These are phyloP conservation scores for Pyrgilauda ruficollis DNA, from an alignment of 2,113 vertebrate genomes.

Conservation along the genomic window DNA sequence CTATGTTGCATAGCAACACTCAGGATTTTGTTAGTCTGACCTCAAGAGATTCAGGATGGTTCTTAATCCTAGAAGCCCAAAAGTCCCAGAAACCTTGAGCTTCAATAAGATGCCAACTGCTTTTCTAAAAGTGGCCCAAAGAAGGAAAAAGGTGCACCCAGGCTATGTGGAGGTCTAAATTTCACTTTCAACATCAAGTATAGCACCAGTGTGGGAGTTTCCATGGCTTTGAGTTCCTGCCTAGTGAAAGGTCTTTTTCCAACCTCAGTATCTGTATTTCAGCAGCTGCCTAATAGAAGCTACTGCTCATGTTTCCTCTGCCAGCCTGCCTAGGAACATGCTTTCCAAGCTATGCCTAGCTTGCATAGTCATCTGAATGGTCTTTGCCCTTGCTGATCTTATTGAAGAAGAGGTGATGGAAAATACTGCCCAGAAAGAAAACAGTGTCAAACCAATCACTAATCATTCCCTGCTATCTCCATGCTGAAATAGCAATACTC, in stretches of 20 bases:
- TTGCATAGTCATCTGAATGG: not conserved
- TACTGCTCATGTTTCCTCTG: not conserved
- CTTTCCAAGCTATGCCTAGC: not conserved
- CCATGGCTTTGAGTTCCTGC: not conserved
- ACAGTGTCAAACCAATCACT: not conserved
- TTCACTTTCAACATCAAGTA: not conserved
- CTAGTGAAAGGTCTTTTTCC: not conserved
- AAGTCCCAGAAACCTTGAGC: not conserved
- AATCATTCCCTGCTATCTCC: not conserved
- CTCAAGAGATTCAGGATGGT: not conserved
- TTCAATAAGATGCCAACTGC: not conserved
- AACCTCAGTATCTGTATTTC: not conserved
- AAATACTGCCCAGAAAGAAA: not conserved
- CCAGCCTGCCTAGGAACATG: not conserved
- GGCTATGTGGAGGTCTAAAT: not conserved
- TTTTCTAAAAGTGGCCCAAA: not conserved
- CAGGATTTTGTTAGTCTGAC: not conserved
- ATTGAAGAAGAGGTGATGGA: not conserved
- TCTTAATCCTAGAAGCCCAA: not conserved
- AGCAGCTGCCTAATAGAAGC: not conserved
- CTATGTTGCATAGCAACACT: not conserved
- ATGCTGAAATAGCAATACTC: not conserved
- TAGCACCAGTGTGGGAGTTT: not conserved
- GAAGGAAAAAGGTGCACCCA: not conserved
- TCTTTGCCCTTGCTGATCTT: not conserved